Percentiles rank a stretch among this genome's conserved stretches.
Evolutionary conservation across 2,113 vertebrate genomes (phyloP).

Genomic region (Baryphthengus martii): DNA sequence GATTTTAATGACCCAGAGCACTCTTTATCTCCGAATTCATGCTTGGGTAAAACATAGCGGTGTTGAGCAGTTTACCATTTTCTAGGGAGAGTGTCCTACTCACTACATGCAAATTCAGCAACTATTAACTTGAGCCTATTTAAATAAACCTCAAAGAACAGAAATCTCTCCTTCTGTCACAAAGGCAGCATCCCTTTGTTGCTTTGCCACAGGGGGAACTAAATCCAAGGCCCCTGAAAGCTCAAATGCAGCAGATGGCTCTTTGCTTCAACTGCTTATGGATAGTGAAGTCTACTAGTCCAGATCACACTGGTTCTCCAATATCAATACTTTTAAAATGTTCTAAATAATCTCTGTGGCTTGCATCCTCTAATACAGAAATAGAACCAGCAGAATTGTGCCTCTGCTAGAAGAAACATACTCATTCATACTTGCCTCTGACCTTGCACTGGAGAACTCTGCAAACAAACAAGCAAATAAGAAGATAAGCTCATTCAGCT

Average conservation of each 20-base stretch:
- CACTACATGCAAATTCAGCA: background rate
- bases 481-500: background rate
- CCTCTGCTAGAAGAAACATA: background rate
- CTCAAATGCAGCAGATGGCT: background rate
- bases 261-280: background rate
- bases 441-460: background rate
- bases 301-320: background rate
- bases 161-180: background rate
- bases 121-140: background rate
- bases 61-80: background rate
- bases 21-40: background rate
- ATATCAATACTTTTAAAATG: background rate
- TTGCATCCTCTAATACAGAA: rapidly evolving
- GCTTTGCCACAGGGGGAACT: background rate
- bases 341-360: background rate
- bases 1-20: background rate
- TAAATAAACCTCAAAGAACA: background rate
- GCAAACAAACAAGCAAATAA: background rate
- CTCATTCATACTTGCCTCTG: background rate
- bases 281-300: background rate
- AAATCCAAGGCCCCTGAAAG: background rate
- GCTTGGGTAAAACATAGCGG: background rate
- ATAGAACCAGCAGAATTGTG: background rate
- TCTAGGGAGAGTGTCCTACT: background rate
- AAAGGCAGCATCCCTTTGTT: background rate